Percentiles rank a stretch among this genome's conserved stretches.
Conservation (phyloP, 2,797 vertebrate species). For the Acrossocheilus fasciatus region DNA sequence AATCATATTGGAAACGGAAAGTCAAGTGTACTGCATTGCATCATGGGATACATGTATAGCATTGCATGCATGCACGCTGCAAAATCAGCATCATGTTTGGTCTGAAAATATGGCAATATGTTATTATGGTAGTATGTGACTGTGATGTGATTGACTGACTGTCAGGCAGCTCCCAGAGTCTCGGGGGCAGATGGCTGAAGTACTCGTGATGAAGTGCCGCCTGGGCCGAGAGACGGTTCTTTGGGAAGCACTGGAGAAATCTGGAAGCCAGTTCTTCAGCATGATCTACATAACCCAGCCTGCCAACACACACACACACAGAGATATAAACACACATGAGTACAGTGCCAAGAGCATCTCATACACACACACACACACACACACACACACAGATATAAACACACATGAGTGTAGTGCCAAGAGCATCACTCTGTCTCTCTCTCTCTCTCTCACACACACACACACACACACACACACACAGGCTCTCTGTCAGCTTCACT, state of each 20-base stretch:
- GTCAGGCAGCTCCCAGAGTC: constrained; percentile 94
- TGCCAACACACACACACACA: constrained; percentile 67
- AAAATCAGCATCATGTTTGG: neutral
- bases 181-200: constrained; percentile 93
- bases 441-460: neutral
- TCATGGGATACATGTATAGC: neutral
- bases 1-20: no score
- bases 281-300: constrained; percentile 91
- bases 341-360: constrained; percentile 9
- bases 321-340: neutral
- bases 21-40: no score
- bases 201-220: constrained; percentile 92
- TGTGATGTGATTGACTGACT: constrained; percentile 81
- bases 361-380: constrained; percentile 2
- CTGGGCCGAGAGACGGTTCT: constrained; percentile 94
- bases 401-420: constrained; percentile 1
- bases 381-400: neutral
- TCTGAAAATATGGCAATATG: neutral
- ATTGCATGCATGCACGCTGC: neutral
- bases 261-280: constrained; percentile 95
- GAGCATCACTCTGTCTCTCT: neutral
- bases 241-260: constrained; percentile 97
- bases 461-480: neutral
- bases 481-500: constrained; percentile 21
- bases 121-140: neutral